Evolutionary conservation across 1,140 invertebrate genomes (phyloP).

Genomic region (Microplitis demolitor): DNA sequence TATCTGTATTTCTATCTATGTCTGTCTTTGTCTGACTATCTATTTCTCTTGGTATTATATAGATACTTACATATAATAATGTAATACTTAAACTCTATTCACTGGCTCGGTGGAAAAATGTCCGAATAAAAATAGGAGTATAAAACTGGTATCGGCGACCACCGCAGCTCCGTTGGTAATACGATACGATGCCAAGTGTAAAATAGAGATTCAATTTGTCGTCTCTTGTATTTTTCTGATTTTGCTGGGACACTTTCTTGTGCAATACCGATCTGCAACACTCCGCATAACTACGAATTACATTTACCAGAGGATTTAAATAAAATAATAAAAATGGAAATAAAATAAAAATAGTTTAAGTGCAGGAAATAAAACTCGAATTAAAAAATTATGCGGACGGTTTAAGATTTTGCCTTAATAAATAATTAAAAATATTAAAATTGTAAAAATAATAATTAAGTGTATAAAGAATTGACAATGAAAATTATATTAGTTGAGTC

Average conservation of each 20-base stretch:
- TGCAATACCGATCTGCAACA: not conserved
- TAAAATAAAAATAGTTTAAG: not conserved
- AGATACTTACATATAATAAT: too few species aligned
- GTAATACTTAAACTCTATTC: too few species aligned
- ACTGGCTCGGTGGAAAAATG: too few species aligned
- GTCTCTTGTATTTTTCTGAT: not conserved
- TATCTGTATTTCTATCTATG: too few species aligned
- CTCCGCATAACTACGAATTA: not conserved
- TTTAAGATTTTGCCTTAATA: slow-evolving; percentile 42
- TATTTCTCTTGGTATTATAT: too few species aligned
- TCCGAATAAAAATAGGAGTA: too few species aligned
- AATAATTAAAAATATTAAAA: slow-evolving; percentile 29
- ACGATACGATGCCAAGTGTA: not conserved
- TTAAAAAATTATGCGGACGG: not conserved
- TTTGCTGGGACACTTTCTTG: not conserved
- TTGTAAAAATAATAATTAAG: not conserved
- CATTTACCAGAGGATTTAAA: not conserved
- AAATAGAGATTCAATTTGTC: not conserved
- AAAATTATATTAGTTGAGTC: not conserved
- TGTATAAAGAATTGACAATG: not conserved
- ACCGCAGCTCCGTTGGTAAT: not conserved
- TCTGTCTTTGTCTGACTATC: too few species aligned
- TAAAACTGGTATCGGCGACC: too few species aligned
- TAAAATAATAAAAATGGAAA: not conserved
- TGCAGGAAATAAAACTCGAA: not conserved